Base-by-base conservation (phyloP, 2,888 invertebrate genomes). In the Opisthograptis luteolata region DNA sequence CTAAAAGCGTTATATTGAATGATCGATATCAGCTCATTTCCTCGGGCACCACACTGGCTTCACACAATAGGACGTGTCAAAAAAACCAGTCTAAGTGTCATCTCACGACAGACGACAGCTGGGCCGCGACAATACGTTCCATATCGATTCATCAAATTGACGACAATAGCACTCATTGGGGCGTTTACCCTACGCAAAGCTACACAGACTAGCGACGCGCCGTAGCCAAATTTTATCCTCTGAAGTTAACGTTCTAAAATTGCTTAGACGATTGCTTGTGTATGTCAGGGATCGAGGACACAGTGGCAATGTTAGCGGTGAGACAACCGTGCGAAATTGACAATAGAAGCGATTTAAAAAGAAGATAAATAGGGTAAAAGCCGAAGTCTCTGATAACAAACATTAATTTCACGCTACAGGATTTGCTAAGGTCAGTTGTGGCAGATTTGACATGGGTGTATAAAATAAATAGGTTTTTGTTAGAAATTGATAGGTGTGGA, bases 11-110 rank as follows among this genome's bases (percentile, higher is more conserved):
- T 82, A 83, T 85, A 83, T 84, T 81, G 79, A 81, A 79, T 83
- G 89, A 89, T 89, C 85, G 87, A 87, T 88, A 88, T 89, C 87
- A 74, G 70, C 81, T 86, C 84, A 84, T 87, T 86, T 81, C 73
- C 73, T 66, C 63, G 69, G 76, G 76, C 77, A 69, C 77, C 81
- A 78, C 76, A 77, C 81, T 73, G 82, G 60, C 80, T 67, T 42
- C 71, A 70, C 70, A 87, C 84, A 88, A 87, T 75, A 72, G 73
- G 70, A 74, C 70, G 73, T 76, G 82, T 84, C 82, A 81, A 79
- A 87, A 87, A 84, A 87, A 86, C 79, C 70, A 75, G 75, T 70
- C 80, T 71, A 75, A 82, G 86, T 87, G 87, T 86, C 87, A 87
- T 85, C 84, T 80, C 78, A 76, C 84, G 87, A 85, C 87, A 83